phyloP scores from a whole-genome alignment of 2,888 invertebrate genomes.

The Apotomis turbidana region DNA sequence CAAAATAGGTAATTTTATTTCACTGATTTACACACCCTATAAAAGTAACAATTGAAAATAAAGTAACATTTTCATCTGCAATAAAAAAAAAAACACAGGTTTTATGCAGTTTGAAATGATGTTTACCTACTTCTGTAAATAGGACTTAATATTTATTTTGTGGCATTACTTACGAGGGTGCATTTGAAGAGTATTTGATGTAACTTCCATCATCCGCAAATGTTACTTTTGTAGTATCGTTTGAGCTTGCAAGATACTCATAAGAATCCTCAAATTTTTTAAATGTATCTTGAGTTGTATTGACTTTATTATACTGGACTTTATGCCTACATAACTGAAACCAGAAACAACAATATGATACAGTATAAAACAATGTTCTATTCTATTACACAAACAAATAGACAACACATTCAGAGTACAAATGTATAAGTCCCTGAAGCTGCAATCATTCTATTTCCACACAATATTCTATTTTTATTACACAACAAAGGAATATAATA shows the following conservation, averaged over 20 bases:
- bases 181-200: slow-evolving; percentile 61
- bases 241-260: slow-evolving; percentile 62
- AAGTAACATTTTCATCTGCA: no score
- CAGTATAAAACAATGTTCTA: neutral
- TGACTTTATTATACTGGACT: slow-evolving; percentile 38
- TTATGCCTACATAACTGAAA: slow-evolving; percentile 67
- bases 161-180: slow-evolving; percentile 67
- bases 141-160: no score
- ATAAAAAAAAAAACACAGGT: no score
- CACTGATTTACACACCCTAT: no score
- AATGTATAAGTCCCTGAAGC: neutral
- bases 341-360: neutral
- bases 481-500: slow-evolving; percentile 38
- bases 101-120: no score
- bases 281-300: neutral
- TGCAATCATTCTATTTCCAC: slow-evolving; percentile 6
- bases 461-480: slow-evolving; percentile 31
- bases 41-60: no score
- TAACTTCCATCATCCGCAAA: slow-evolving; percentile 63
- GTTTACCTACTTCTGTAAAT: no score
- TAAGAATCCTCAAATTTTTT: slow-evolving; percentile 53
- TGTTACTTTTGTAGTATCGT: slow-evolving; percentile 46
- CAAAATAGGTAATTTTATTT: no score
- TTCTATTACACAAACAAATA: neutral
- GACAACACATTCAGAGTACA: neutral